Evolutionary conservation across 2,797 vertebrate species (phyloP).

Genomic region (Ctenopoma multispine): DNA sequence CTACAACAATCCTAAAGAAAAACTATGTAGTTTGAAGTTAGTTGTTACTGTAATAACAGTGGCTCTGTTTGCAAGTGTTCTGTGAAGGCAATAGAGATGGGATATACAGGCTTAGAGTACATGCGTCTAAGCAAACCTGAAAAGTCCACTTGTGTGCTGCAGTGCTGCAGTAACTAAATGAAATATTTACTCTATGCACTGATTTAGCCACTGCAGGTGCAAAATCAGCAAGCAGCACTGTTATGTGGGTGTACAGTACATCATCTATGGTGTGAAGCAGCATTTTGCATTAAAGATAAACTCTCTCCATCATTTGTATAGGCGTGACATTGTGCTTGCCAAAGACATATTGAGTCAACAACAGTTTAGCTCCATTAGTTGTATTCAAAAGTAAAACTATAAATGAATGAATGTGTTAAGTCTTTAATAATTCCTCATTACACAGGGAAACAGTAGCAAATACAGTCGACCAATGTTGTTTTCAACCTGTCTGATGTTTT

Average conservation of each 20-base stretch:
- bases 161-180: slow-evolving; percentile 19
- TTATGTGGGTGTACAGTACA: not conserved
- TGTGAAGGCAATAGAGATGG: not conserved
- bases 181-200: slow-evolving; percentile 28
- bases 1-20: not conserved
- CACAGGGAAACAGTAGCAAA: not conserved
- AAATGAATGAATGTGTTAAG: no score
- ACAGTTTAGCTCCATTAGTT: no score
- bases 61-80: not conserved
- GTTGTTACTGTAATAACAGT: not conserved
- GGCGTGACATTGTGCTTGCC: not conserved
- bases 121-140: slow-evolving; percentile 3
- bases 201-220: not conserved
- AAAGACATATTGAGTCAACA: not conserved
- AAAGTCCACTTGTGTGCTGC: slow-evolving; percentile 2
- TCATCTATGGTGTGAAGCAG: not conserved
- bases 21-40: not conserved
- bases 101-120: slow-evolving; percentile 9
- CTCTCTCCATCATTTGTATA: not conserved
- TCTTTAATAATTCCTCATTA: not conserved
- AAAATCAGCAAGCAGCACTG: not conserved
- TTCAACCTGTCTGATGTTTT: not conserved
- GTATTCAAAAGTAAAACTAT: no score
- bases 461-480: no score
- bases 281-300: not conserved